Evolutionary conservation across 2,888 invertebrate species (phyloP).

Genomic region (Axea sp.): DNA sequence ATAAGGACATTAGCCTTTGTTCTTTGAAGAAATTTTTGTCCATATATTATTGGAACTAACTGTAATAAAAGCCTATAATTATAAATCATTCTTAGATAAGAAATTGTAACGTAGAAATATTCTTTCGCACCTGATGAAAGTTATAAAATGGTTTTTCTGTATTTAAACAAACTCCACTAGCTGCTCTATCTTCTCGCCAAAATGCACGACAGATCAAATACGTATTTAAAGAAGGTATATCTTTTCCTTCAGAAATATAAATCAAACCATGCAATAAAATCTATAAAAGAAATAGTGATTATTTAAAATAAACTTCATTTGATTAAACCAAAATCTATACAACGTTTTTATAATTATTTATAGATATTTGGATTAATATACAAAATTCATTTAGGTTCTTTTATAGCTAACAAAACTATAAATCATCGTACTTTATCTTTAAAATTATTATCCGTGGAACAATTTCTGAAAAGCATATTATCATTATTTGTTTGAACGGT

Average conservation of each 20-base stretch:
- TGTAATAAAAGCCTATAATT: too few relatives aligned
- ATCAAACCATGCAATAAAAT: conserved; percentile 80
- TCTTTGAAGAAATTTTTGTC: conserved; percentile 80
- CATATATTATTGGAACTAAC: conserved; percentile 82
- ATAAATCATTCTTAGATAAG: too few relatives aligned
- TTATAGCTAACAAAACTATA: too few relatives aligned
- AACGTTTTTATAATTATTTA: too few relatives aligned
- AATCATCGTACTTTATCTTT: conserved; percentile 68
- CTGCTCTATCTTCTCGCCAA: conserved; percentile 79
- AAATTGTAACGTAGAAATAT: background rate
- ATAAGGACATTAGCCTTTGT: conserved; percentile 82
- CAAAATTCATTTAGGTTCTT: too few relatives aligned
- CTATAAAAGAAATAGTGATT: conserved; percentile 63
- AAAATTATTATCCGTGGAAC: conserved; percentile 59
- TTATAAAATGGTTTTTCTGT: conserved; percentile 80
- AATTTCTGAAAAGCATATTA: conserved; percentile 62
- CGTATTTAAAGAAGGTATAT: conserved; percentile 76
- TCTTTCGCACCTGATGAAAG: conserved; percentile 79
- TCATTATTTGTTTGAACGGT: conserved; percentile 61
- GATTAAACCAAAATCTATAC: too few relatives aligned
- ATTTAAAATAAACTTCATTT: too few relatives aligned
- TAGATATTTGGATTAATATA: too few relatives aligned
- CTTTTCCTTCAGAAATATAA: conserved; percentile 80
- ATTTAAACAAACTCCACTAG: conserved; percentile 78
- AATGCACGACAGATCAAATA: conserved; percentile 80